phyloP scores from a whole-genome alignment of 2,888 invertebrate species.

The Argynnis bischoffii region DNA sequence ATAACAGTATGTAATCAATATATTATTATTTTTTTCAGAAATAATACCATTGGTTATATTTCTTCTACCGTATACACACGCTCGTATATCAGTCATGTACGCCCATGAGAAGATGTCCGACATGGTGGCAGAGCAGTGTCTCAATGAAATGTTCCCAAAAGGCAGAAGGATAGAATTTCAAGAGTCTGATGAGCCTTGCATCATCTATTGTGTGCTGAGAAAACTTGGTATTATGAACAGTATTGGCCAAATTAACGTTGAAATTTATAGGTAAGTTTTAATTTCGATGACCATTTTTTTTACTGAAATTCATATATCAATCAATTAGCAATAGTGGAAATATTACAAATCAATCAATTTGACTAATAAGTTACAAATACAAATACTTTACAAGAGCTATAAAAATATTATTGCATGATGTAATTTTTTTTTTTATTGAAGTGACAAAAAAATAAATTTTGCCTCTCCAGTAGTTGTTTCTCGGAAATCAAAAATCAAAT shows the following conservation, averaged over 20 bases:
- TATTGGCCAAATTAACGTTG: conserved; percentile 65
- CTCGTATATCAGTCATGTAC: conserved; percentile 72
- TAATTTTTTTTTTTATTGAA: too few relatives aligned
- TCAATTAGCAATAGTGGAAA: neutral
- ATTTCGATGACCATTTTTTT: neutral
- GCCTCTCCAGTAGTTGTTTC: too few relatives aligned
- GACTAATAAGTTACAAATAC: too few relatives aligned
- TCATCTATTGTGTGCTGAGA: conserved; percentile 72
- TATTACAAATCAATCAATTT: too few relatives aligned
- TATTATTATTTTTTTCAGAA: conserved; percentile 38
- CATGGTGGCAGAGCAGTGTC: conserved; percentile 63
- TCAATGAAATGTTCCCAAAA: conserved; percentile 69
- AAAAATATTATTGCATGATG: too few relatives aligned
- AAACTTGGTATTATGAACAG: conserved; percentile 71
- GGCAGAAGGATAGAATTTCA: conserved; percentile 59
- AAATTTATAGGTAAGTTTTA: conserved; percentile 59
- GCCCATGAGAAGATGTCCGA: conserved; percentile 71
- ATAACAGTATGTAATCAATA: neutral
- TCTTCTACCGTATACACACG: conserved; percentile 47
- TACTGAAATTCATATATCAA: neutral
- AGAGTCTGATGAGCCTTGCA: conserved; percentile 71
- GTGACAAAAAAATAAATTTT: too few relatives aligned
- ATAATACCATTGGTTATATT: conserved; percentile 35
- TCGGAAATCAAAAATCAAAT: too few relatives aligned
- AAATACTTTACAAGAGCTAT: too few relatives aligned